These are phyloP conservation scores for Paradisaea rubra DNA, from an alignment of 2,113 vertebrate genomes.

Conservation along the genomic window DNA sequence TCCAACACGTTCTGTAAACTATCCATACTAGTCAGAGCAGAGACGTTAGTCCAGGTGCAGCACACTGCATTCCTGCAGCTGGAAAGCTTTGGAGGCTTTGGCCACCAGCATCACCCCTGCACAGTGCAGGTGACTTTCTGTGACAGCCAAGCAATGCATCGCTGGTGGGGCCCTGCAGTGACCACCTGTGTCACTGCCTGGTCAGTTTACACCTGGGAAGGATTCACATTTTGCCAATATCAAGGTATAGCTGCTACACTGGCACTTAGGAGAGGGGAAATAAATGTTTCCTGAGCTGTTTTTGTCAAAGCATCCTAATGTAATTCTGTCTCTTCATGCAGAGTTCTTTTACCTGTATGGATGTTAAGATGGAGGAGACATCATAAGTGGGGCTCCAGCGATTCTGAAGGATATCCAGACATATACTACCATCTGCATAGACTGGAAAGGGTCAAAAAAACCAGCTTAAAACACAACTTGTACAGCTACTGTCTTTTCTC, in stretches of 20 bases:
- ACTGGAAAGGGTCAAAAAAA: constrained; percentile 71
- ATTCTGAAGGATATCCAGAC: constrained; percentile 99
- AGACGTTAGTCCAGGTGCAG: not conserved
- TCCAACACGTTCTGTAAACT: not conserved
- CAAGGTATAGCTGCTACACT: not conserved
- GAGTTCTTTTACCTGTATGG: constrained; percentile 88
- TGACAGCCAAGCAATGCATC: not conserved
- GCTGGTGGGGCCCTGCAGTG: not conserved
- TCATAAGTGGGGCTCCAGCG: constrained; percentile 99
- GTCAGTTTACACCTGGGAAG: not conserved
- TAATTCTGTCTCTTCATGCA: not conserved
- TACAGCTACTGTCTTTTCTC: not conserved
- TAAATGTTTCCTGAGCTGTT: not conserved
- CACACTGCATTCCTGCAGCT: not conserved
- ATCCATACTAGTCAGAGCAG: accelerated
- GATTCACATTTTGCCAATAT: accelerated
- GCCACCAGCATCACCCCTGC: accelerated
- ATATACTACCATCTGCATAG: constrained; percentile 99
- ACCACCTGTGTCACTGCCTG: not conserved
- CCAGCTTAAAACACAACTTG: not conserved
- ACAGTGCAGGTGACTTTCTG: not conserved
- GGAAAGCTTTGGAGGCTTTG: not conserved
- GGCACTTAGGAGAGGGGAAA: not conserved
- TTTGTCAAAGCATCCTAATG: not conserved
- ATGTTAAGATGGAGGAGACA: constrained; percentile 98